A percentile compares a stretch with the other conserved stretches of the same genome.
phyloP scores from a whole-genome alignment of 2,113 vertebrate genomes.

The Anhinga anhinga region DNA sequence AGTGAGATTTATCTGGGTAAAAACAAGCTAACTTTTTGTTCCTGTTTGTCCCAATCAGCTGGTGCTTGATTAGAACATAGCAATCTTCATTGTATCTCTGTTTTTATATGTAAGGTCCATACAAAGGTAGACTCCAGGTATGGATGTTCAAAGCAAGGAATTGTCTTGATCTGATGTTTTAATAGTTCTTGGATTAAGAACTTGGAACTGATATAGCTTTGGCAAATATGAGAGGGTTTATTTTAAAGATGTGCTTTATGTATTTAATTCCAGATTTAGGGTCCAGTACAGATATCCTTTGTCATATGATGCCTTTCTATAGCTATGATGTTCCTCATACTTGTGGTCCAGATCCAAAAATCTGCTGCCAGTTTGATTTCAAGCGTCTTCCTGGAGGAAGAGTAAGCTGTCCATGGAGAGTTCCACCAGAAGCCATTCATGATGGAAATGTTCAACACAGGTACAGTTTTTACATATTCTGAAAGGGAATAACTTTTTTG shows the following conservation, averaged over 20 bases:
- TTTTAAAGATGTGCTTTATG: background rate
- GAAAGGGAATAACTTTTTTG: background rate
- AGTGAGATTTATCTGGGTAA: background rate
- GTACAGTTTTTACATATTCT: slow-evolving; percentile 58
- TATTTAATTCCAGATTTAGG: slow-evolving; percentile 79
- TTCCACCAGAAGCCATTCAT: slow-evolving; percentile 86
- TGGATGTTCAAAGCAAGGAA: background rate
- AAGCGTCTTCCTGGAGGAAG: slow-evolving; percentile 89
- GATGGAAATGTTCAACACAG: slow-evolving; percentile 84
- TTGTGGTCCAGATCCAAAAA: slow-evolving; percentile 91
- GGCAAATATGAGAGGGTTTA: background rate
- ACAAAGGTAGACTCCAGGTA: background rate
- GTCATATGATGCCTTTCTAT: slow-evolving; percentile 99
- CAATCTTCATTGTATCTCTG: background rate
- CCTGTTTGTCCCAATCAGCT: background rate
- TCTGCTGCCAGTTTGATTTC: slow-evolving; percentile 97
- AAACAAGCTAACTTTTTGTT: background rate
- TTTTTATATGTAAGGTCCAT: background rate
- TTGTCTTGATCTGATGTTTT: background rate
- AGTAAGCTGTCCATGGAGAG: slow-evolving; percentile 88
- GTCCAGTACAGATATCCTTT: slow-evolving; percentile 87
- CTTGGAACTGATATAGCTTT: background rate
- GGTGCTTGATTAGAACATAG: background rate
- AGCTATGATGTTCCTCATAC: slow-evolving; percentile 96
- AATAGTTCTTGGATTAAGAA: background rate